These are phyloP conservation scores for Climacteris rufus DNA, from an alignment of 2,113 vertebrate genomes.

Conservation along the genomic window DNA sequence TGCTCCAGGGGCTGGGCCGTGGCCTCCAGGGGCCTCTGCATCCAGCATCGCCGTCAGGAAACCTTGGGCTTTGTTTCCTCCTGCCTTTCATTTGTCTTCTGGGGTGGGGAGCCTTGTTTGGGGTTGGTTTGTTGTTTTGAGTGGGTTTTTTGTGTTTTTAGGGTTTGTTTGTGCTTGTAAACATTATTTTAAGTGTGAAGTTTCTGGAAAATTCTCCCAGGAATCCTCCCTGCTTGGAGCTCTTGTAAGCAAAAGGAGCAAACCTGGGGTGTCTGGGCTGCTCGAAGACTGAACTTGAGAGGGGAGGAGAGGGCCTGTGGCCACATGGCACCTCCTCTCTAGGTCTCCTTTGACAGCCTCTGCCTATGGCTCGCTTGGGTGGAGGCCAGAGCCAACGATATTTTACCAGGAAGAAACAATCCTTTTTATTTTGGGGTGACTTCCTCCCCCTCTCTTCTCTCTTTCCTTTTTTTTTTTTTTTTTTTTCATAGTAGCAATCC, in stretches of 20 bases:
- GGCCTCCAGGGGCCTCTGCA: not conserved
- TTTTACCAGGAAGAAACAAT: not conserved
- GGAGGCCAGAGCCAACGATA: not conserved
- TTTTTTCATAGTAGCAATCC: not conserved
- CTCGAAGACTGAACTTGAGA: not conserved
- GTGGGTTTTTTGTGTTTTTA: not conserved
- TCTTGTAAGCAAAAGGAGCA: not conserved
- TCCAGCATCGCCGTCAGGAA: not conserved
- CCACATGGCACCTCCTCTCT: not conserved
- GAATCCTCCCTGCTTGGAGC: not conserved
- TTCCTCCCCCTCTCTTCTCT: not conserved
- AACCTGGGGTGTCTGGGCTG: not conserved
- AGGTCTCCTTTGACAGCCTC: not conserved
- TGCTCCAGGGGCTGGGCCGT: not conserved
- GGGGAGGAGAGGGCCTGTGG: not conserved
- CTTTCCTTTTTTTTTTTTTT: not conserved
- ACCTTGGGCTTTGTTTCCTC: not conserved
- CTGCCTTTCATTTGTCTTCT: not conserved
- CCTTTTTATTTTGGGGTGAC: not conserved
- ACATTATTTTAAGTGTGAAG: not conserved
- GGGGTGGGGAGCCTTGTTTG: not conserved
- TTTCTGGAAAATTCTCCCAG: conserved; percentile 28
- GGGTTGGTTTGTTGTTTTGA: not conserved
- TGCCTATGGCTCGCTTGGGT: not conserved
- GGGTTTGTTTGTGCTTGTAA: not conserved